A percentile compares a stretch with the other conserved stretches of the same genome.
These are phyloP conservation scores for Arctopsyche grandis DNA, from an alignment of 1,140 invertebrate genomes.

Conservation along the genomic window DNA sequence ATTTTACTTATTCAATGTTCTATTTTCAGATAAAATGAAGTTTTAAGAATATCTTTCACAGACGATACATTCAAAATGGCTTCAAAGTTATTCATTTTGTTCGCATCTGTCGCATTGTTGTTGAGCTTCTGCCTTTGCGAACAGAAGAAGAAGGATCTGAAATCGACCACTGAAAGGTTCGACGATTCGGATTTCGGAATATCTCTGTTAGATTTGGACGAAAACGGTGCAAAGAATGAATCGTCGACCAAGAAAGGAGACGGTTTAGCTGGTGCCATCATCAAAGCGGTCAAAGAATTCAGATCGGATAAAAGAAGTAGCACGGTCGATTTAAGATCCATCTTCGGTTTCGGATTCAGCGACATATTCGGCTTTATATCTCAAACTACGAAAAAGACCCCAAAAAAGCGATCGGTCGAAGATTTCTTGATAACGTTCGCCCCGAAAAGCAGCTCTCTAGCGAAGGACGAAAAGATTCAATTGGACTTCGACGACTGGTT, in stretches of 20 bases:
- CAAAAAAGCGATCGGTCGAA: neutral
- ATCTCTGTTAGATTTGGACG: conserved; percentile 43
- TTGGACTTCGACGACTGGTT: conserved; percentile 41
- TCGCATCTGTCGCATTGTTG: too few relatives aligned
- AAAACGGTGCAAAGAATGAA: conserved; percentile 31
- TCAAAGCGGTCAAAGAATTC: conserved; percentile 41
- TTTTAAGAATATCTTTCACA: too few relatives aligned
- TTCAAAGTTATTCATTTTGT: too few relatives aligned
- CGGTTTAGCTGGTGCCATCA: conserved; percentile 44
- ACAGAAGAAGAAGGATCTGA: too few relatives aligned
- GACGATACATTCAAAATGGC: too few relatives aligned
- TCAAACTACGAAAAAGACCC: neutral
- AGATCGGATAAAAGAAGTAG: conserved; percentile 31
- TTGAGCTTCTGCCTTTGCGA: too few relatives aligned
- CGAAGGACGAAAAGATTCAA: conserved; percentile 56
- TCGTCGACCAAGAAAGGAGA: neutral
- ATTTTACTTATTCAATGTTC: too few relatives aligned
- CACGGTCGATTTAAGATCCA: conserved; percentile 29
- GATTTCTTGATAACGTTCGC: neutral
- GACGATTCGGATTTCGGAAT: conserved; percentile 48
- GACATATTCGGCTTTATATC: conserved; percentile 5
- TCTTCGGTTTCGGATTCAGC: conserved; percentile 34
- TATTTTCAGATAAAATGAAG: too few relatives aligned
- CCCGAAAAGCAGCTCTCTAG: conserved; percentile 55
- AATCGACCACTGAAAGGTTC: conserved; percentile 6